Evolutionary conservation across 2,113 vertebrate species (phyloP).

Genomic region (Phyllopteryx taeniolatus): DNA sequence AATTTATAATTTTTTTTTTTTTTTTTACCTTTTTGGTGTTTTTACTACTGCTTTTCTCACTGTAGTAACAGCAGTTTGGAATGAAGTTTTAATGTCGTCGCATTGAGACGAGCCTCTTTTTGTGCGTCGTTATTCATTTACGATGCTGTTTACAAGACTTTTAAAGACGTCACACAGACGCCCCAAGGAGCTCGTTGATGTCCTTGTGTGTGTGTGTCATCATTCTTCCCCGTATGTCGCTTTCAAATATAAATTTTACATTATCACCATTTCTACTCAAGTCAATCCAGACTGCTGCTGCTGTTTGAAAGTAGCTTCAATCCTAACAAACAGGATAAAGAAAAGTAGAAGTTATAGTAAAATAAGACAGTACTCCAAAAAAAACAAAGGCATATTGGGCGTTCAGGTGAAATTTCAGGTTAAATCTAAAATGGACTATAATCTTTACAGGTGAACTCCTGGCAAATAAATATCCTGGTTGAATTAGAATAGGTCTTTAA

Average conservation of each 20-base stretch:
- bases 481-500: neutral
- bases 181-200: conserved; percentile 20
- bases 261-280: too few species aligned
- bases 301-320: too few species aligned
- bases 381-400: too few species aligned
- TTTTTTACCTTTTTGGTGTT: neutral
- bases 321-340: too few species aligned
- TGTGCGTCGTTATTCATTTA: conserved; percentile 54
- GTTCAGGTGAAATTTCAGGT: too few species aligned
- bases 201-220: conserved; percentile 15
- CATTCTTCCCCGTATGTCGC: conserved; percentile 1
- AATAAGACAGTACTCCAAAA: too few species aligned
- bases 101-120: conserved; percentile 15
- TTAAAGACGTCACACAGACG: conserved; percentile 12
- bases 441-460: neutral
- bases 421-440: too few species aligned
- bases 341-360: too few species aligned
- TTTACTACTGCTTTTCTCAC: neutral
- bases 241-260: conserved; percentile 23
- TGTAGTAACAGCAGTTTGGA: neutral
- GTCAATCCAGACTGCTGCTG: too few species aligned
- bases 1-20: neutral
- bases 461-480: neutral
- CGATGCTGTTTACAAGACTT: conserved; percentile 27
- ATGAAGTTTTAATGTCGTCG: neutral